Evolutionary conservation across 2,888 invertebrate genomes (phyloP).

Genomic region (Trissolcus brochymenae): DNA sequence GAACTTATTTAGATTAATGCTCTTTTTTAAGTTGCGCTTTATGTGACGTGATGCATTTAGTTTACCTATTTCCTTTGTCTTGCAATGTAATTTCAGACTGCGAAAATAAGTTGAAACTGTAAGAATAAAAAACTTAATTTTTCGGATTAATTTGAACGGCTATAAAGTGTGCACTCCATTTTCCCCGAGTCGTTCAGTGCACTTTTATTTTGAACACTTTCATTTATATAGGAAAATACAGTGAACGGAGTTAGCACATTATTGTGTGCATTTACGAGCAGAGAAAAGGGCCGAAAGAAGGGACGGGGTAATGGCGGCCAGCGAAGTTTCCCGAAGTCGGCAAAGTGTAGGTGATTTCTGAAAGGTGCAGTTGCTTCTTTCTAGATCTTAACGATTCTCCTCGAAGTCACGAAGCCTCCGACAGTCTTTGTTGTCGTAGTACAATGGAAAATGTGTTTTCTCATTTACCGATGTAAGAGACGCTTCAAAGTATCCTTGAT

Average conservation of each 20-base stretch:
- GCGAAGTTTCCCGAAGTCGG: constrained; percentile 34
- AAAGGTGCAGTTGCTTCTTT: constrained; percentile 33
- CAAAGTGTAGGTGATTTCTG: constrained; percentile 46
- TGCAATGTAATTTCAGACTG: no score
- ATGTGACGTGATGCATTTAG: background rate
- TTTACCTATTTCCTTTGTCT: no score
- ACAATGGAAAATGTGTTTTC: constrained; percentile 54
- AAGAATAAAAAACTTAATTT: constrained; percentile 2
- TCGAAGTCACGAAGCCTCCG: constrained; percentile 47
- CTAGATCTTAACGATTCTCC: constrained; percentile 45
- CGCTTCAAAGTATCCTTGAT: constrained; percentile 49
- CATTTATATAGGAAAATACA: constrained; percentile 44
- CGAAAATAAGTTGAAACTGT: background rate
- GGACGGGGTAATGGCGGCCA: constrained; percentile 26
- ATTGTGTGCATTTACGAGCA: constrained; percentile 48
- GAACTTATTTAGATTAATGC: constrained; percentile 44
- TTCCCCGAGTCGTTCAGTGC: constrained; percentile 17
- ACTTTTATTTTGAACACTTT: constrained; percentile 44
- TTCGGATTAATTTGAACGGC: constrained; percentile 4
- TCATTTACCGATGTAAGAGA: constrained; percentile 40
- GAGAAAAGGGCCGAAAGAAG: constrained; percentile 17
- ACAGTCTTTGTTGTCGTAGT: constrained; percentile 48
- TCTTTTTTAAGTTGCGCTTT: background rate
- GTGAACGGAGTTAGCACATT: constrained; percentile 41
- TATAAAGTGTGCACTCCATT: constrained; percentile 7